Base-by-base conservation (phyloP, 1,140 invertebrate genomes). In the Polypedilum pembai region DNA sequence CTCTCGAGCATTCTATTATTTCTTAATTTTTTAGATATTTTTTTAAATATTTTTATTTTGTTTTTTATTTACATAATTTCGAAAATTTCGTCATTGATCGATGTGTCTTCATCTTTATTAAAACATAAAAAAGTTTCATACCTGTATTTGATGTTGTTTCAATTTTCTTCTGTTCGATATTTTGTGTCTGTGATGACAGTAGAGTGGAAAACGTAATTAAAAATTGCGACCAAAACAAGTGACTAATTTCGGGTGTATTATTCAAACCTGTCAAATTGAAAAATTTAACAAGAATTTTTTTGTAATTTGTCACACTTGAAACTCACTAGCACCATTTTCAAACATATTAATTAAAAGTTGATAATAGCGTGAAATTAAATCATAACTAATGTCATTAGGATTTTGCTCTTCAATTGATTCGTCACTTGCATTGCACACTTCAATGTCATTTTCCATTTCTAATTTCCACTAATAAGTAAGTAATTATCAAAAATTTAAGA, bases 311-410 rank as follows among this genome's bases (percentile, higher is more conserved):
- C 7, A 69, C 65, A 69, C 4, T 15, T 56, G 10, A 20, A 69
- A 69, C 17, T 69, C 18, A 69, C 65, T 21, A 8, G 17, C 17
- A n/a, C 17, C 17, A 69, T 18, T 69, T 20, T 69, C 65, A 8
- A 69, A 8, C 8, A 20, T 10, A 20, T 20, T 69, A 8, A 69
- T 18, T 21, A 69, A 21, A 69, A 69, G 20, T 18, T 69, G 65
- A 69, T 69, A 69, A 21, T 69, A 69, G 8, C 17, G 65, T 21
- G 65, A 69, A 69, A 69, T 69, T 69, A 69, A 69, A 69, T 69
- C 17, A 18, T 8, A 21, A 69, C 18, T 69, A 8, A 18, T 20
- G 17, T 21, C 65, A 18, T n/a, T 18, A 20, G 5, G 65, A 69
- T 69, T 69, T 20, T n/a, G 8, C 12, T 18, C 17, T 18, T 21